Evolutionary conservation across 2,888 invertebrate species (phyloP), one percentile per base, ranked within the genome.

Genomic region (Mystacides longicornis): DNA sequence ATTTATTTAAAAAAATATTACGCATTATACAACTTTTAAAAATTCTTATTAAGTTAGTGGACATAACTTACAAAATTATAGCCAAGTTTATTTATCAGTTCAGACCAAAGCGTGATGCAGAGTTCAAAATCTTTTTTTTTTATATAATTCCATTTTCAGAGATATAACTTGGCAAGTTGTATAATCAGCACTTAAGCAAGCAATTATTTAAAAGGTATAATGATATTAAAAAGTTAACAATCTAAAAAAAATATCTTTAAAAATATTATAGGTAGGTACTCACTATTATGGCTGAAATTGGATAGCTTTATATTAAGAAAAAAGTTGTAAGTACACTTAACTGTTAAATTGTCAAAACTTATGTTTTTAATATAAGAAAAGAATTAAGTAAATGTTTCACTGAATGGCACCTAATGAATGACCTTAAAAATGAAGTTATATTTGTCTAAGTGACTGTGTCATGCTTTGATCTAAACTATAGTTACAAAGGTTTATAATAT

Each of bases 391-490:
- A n/a, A n/a, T n/a, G n/a, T n/a, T n/a, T n/a, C n/a, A n/a, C n/a
- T n/a, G n/a, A n/a, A n/a, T n/a, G n/a, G n/a, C n/a, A n/a, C n/a
- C n/a, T n/a, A n/a, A n/a, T n/a, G n/a, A n/a, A n/a, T n/a, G n/a
- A n/a, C n/a, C n/a, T n/a, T n/a, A n/a, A n/a, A n/a, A n/a, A n/a
- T n/a, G n/a, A n/a, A n/a, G n/a, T n/a, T n/a, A n/a, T n/a, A n/a
- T n/a, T 14, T 16, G 16, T 37, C 51, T 52, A 47, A 31, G 20
- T 56, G 56, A 47, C 56, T 52, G 48, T 52, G 52, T 49, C 56
- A 56, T 56, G 56, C 56, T 52, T 52, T 49, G 52, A 49, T 56
- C 56, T 52, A 56, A 55, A 55, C 55, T 52, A n/a, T n/a, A 52
- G 45, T 31, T 43, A 54, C 49, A 54, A 23, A 48, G 22, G 22